A percentile compares a stretch with the other conserved stretches of the same genome.
Conservation (phyloP, 1,140 invertebrate species). For the Drosophila melanogaster region Release_6_plus_ISO1_MT NT_033779.5:18331001-18331500, state of each 20-base stretch:
- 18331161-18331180: slow-evolving; percentile 7
- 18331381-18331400: slow-evolving; percentile 36
- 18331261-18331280: slow-evolving; percentile 47
- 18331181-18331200: background rate
- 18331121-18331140: background rate
- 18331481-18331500: slow-evolving; percentile 23
- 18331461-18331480: slow-evolving; percentile 41
- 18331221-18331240: slow-evolving; percentile 34
- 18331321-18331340: slow-evolving; percentile 59
- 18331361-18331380: slow-evolving; percentile 63
- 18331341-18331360: slow-evolving; percentile 73
- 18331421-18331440: slow-evolving; percentile 74
- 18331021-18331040: slow-evolving; percentile 23
- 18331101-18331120: slow-evolving; percentile 27
- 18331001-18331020: slow-evolving; percentile 23
- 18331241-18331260: slow-evolving; percentile 26
- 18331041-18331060: background rate
- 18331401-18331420: slow-evolving; percentile 32
- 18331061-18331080: background rate
- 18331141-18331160: too few species aligned
- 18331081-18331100: background rate
- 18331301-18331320: slow-evolving; percentile 18
- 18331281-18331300: slow-evolving; percentile 67
- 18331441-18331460: slow-evolving; percentile 66
- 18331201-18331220: slow-evolving; percentile 24